These are phyloP conservation scores for Chiloscyllium punctatum DNA, from an alignment of 2,797 vertebrate genomes.

Conservation along the genomic window DNA sequence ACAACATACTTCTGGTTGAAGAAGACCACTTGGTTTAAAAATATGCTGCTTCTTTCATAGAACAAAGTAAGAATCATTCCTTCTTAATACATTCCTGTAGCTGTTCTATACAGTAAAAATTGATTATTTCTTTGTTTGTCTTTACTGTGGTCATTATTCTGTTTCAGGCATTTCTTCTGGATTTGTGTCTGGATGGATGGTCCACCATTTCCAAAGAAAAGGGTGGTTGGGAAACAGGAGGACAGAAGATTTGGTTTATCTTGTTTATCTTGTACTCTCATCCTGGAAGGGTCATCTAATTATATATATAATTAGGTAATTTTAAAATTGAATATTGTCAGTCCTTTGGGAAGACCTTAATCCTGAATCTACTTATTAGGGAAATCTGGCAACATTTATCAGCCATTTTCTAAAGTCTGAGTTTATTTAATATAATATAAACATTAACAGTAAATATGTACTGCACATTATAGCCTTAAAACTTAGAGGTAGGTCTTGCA, in stretches of 20 bases:
- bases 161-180: conserved; percentile 16
- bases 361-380: neutral
- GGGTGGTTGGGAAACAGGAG: conserved; percentile 13
- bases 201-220: conserved; percentile 4
- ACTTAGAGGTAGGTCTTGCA: neutral
- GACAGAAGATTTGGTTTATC: conserved; percentile 3
- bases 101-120: neutral
- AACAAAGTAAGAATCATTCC: neutral
- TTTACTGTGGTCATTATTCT: neutral
- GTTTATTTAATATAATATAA: neutral
- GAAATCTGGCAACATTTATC: neutral
- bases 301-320: neutral
- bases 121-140: neutral
- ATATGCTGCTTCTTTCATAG: neutral
- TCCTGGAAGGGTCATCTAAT: neutral
- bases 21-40: neutral
- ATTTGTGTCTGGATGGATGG: conserved; percentile 18
- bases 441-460: neutral
- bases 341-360: neutral
- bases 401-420: neutral
- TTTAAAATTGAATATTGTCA: neutral
- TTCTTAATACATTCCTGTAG: neutral
- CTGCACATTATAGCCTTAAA: neutral
- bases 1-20: neutral
- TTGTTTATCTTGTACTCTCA: neutral